These are phyloP conservation scores for Spea multiplicata DNA, from an alignment of 2,113 vertebrate genomes.

Conservation along the genomic window DNA sequence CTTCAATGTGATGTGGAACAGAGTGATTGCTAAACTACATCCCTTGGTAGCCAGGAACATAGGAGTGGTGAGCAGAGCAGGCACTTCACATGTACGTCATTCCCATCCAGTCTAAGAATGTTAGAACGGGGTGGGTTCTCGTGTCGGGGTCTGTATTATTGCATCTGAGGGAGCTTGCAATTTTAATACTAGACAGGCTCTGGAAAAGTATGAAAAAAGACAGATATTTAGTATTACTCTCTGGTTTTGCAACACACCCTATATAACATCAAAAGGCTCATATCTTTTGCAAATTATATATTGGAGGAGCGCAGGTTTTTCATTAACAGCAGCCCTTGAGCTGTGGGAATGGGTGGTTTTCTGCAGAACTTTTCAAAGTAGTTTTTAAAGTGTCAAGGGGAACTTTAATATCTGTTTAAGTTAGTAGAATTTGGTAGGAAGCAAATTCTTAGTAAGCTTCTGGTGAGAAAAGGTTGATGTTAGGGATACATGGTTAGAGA, in stretches of 20 bases:
- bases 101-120: slow-evolving; percentile 32
- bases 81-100: slow-evolving; percentile 39
- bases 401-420: too few species aligned
- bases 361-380: too few species aligned
- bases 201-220: slow-evolving; percentile 31
- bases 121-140: slow-evolving; percentile 35
- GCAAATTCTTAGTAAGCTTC: too few species aligned
- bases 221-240: slow-evolving; percentile 24
- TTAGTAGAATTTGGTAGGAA: too few species aligned
- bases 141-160: slow-evolving; percentile 31
- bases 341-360: too few species aligned
- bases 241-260: slow-evolving; percentile 17
- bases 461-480: too few species aligned
- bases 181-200: slow-evolving; percentile 25
- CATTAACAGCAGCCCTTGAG: too few species aligned
- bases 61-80: slow-evolving; percentile 27
- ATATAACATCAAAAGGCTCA: neutral
- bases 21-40: slow-evolving; percentile 28
- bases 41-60: slow-evolving; percentile 37
- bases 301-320: slow-evolving; percentile 7
- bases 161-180: slow-evolving; percentile 23
- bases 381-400: too few species aligned
- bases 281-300: slow-evolving; percentile 14
- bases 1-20: slow-evolving; percentile 29
- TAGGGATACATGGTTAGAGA: too few species aligned